These are phyloP conservation scores for Xenus cinereus DNA, from an alignment of 2,113 vertebrate genomes.

Conservation along the genomic window DNA sequence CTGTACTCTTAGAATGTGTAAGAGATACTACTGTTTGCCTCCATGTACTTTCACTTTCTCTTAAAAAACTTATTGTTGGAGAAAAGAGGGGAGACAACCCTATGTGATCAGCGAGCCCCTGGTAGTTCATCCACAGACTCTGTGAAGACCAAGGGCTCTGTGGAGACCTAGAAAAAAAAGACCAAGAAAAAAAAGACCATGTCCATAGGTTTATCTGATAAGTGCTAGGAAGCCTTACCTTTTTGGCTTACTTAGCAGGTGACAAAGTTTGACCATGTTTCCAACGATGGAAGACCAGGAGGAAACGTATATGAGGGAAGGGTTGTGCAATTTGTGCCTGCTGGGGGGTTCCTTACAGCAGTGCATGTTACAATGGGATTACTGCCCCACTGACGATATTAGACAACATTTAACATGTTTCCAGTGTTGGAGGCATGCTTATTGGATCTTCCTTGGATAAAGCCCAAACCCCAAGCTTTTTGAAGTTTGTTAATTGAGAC, in stretches of 20 bases:
- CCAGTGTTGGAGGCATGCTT: neutral
- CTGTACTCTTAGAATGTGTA: neutral
- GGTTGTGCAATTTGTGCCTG: neutral
- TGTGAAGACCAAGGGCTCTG: fast-evolving
- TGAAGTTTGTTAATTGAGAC: neutral
- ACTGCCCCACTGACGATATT: neutral
- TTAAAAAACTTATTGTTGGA: neutral
- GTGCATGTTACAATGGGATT: neutral
- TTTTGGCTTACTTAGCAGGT: neutral
- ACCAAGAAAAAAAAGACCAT: neutral
- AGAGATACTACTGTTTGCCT: neutral
- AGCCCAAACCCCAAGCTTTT: neutral
- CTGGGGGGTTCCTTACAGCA: neutral
- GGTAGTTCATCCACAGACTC: neutral
- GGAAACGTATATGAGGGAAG: neutral
- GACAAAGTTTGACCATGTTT: neutral
- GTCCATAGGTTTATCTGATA: neutral
- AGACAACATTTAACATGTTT: neutral
- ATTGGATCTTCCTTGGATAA: neutral
- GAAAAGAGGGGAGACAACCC: neutral
- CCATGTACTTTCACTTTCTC: neutral
- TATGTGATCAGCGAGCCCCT: fast-evolving
- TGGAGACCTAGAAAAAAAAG: neutral
- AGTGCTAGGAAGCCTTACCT: neutral
- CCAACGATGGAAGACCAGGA: neutral